Evolutionary conservation across 1,140 invertebrate genomes (phyloP), one percentile per base, ranked within the genome.

Genomic region (Phymastichus coffea): DNA sequence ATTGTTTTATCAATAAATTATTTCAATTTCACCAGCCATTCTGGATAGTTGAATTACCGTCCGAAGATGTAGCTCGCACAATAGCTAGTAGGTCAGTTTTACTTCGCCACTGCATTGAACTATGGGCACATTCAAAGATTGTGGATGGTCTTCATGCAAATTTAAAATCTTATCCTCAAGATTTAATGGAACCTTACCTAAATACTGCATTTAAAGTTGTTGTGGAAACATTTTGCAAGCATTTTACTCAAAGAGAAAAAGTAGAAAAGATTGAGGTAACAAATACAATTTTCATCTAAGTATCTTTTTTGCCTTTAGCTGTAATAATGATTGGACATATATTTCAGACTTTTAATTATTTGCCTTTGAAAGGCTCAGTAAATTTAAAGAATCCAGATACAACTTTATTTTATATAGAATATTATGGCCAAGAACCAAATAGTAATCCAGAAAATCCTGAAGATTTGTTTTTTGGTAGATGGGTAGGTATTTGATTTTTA

Each of bases 201-300:
- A 72, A 85, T 1, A 82, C 80, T 63, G 85, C 88, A 8, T 95
- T 93, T 69, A 90, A 89, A 82, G 84, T 95, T n/a, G 84, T 86
- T 63, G 90, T 96, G 12, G 93, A 95, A 78, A 89, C 89, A 7
- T 95, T 93, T 78, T 91, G 92, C 71, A 93, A 89, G 71, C 91
- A 91, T 78, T 88, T 92, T 61, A 83, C 82, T 12, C 87, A 88
- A 70, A 76, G 80, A 35, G 87, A 93, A 67, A 95, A 95, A 83
- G 78, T 95, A 25, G 78, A 88, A 3, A 92, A 90, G 78, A 93
- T 97, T 65, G 92, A 96, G 81, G 90, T 92, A 82, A 69, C 37
- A 58, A 33, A 7, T 12, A 33, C 6, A 33, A 33, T 33, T 7
- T 33, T 33, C 28, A 33, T 33, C 12, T 33, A 33, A 30, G 63